A percentile compares a stretch with the other conserved stretches of the same genome.
These are phyloP conservation scores for Papilio polyxenes DNA, from an alignment of 1,140 invertebrate species.

Conservation along the genomic window DNA sequence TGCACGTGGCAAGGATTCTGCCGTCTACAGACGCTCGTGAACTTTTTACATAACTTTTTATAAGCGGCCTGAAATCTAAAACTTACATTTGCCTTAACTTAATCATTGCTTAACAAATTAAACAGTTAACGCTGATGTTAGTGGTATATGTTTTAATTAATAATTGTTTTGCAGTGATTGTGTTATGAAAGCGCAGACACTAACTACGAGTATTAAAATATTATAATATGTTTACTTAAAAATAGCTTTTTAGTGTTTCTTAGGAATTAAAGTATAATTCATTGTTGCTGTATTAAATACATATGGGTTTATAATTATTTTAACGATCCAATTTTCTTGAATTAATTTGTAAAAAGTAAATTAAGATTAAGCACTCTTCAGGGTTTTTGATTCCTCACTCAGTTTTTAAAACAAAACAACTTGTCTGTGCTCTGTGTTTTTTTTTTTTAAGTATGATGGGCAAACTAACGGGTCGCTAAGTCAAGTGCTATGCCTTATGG, in stretches of 20 bases:
- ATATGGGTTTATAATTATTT: too few relatives aligned
- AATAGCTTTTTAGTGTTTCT: too few relatives aligned
- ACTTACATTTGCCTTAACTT: neutral
- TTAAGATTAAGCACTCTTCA: too few relatives aligned
- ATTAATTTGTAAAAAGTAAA: neutral
- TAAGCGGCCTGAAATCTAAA: neutral
- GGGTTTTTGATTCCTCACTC: too few relatives aligned
- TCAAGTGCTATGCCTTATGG: conserved; percentile 14
- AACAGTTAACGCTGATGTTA: conserved; percentile 18
- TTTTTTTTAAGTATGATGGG: neutral
- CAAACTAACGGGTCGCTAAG: neutral
- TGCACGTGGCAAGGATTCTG: conserved; percentile 35
- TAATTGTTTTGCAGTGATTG: neutral
- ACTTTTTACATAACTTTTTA: conserved; percentile 26
- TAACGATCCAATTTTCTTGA: neutral
- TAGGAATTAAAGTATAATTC: neutral
- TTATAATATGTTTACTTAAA: too few relatives aligned
- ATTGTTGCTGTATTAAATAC: neutral
- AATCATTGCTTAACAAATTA: neutral
- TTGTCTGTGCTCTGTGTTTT: neutral
- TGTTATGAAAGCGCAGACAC: too few relatives aligned
- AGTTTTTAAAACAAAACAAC: neutral
- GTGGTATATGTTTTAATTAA: neutral
- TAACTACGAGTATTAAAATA: too few relatives aligned
- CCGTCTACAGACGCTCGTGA: conserved; percentile 10